Evolutionary conservation across 2,113 vertebrate genomes (phyloP).

Genomic region (Istiophorus platypterus): DNA sequence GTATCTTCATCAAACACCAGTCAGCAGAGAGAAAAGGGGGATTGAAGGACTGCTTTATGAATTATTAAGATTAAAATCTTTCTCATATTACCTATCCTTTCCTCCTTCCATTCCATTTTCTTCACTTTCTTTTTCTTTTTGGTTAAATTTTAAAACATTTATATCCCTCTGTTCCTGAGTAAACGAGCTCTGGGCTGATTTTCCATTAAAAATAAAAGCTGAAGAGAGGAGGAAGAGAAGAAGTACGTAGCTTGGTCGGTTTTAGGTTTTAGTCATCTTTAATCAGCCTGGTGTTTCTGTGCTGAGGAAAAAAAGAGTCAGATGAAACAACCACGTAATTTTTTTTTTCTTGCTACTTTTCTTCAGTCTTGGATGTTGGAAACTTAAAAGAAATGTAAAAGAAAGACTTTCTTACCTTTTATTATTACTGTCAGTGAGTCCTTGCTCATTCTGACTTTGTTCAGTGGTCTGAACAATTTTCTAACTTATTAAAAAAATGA

Average conservation of each 20-base stretch:
- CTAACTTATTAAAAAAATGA: constrained; percentile 82
- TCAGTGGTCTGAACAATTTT: constrained; percentile 81
- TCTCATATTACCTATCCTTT: constrained; percentile 85
- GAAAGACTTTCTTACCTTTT: constrained; percentile 82
- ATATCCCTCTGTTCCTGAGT: constrained; percentile 86
- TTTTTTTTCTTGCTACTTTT: constrained; percentile 71
- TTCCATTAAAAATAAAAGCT: constrained; percentile 89
- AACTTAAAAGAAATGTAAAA: constrained; percentile 83
- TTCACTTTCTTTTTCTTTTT: constrained; percentile 71
- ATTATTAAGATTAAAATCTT: constrained; percentile 92
- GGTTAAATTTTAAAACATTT: constrained; percentile 89
- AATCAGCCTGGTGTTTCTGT: constrained; percentile 83
- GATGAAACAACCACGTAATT: constrained; percentile 83
- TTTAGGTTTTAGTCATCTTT: constrained; percentile 85
- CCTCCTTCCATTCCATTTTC: constrained; percentile 82
- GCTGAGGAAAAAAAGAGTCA: constrained; percentile 76
- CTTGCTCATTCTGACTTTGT: constrained; percentile 75
- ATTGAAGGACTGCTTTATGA: constrained; percentile 86
- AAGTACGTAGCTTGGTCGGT: constrained; percentile 57
- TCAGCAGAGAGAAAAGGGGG: constrained; percentile 80
- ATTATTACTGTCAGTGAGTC: constrained; percentile 79
- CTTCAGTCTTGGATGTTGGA: constrained; percentile 76
- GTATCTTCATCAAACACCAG: constrained; percentile 89
- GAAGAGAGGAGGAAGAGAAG: constrained; percentile 69
- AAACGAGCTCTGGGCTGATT: constrained; percentile 85